Base-by-base conservation (phyloP, 2,113 vertebrate species). In the Eubucco bourcierii region DNA sequence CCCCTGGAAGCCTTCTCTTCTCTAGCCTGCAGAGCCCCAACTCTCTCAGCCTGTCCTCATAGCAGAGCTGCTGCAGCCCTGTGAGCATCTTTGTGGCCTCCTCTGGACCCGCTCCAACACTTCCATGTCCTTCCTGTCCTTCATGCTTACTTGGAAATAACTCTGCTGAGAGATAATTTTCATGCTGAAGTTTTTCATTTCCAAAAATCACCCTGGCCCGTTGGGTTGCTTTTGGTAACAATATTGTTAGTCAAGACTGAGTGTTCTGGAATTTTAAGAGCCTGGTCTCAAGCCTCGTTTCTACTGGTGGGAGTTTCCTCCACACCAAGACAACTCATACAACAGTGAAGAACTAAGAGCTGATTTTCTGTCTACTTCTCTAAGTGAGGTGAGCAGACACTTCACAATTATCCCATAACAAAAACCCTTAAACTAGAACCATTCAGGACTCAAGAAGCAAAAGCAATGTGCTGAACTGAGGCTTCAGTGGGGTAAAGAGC, bases 381-480 rank as follows among this genome's bases (percentile, higher is more conserved):
- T 5, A 60, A 29, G 37, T 2, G 12, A 72, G 55, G 15, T 18
- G 44, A 87, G 64, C 3, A 44, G 64, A 34, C 31, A 27, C 24
- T 53, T 18, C 34, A 15, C 23, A 8, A 31, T 41, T 44, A 44
- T n/a, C 65, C 21, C 29, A 60, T 75, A 68, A 31, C 12, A 50
- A 0, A 28, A 63, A 53, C 21, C 58, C 59, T 31, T 3, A 5
- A 28, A 10, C 1, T 12, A 37, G 29, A 12, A 3, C 28, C 77
- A n/a, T 13, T 63, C 31, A 17, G 61, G 65, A 31, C 37, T 29
- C 31, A 28, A 21, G 13, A 44, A 44, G 55, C 59, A 44, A 7
- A 10, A 37, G 29, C 0, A n/a, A 12, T 1, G 41, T 1, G 0
- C 37, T 21, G 64, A 47, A 17, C 84, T 3, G 63, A n/a, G 73